Evolutionary conservation across 1,140 invertebrate species (phyloP).

Genomic region (Drosophila parabipectinata): DNA sequence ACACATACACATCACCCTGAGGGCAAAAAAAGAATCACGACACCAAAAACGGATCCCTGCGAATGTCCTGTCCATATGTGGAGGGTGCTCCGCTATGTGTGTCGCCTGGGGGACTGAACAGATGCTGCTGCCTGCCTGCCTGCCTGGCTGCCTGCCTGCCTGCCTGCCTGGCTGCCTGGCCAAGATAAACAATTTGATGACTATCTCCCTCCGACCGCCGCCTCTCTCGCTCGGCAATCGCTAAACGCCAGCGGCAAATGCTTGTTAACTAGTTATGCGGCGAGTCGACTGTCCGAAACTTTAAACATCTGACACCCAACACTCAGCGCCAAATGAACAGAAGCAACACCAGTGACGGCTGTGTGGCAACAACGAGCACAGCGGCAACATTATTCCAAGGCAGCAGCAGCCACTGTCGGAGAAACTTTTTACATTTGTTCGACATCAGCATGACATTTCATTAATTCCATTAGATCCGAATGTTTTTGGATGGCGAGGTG

Average conservation of each 20-base stretch:
- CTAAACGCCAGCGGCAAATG: slow-evolving; percentile 38
- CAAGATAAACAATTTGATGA: slow-evolving; percentile 66
- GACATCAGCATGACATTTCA: slow-evolving; percentile 69
- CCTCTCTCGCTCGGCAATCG: neutral
- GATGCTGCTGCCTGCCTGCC: slow-evolving; percentile 53
- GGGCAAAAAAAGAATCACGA: slow-evolving; percentile 44
- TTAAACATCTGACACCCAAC: slow-evolving; percentile 66
- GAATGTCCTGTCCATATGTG: slow-evolving; percentile 13
- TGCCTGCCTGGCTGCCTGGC: slow-evolving; percentile 32
- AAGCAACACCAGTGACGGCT: neutral
- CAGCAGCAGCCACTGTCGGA: slow-evolving; percentile 1
- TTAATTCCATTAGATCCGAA: slow-evolving; percentile 60
- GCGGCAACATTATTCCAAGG: neutral
- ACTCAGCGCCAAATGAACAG: slow-evolving; percentile 55
- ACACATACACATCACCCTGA: slow-evolving; percentile 44
- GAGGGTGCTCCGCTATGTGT: slow-evolving; percentile 4
- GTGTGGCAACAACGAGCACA: neutral
- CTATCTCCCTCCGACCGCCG: slow-evolving; percentile 4
- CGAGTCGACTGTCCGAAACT: slow-evolving; percentile 49
- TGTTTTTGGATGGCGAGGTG: neutral
- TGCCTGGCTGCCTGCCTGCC: neutral
- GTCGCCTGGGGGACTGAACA: slow-evolving; percentile 50
- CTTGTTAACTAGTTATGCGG: slow-evolving; percentile 58
- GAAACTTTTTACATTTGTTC: slow-evolving; percentile 45
- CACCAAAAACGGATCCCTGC: slow-evolving; percentile 32